Evolutionary conservation across 1,140 invertebrate genomes (phyloP).

Genomic region (Drosophila baimaii): DNA sequence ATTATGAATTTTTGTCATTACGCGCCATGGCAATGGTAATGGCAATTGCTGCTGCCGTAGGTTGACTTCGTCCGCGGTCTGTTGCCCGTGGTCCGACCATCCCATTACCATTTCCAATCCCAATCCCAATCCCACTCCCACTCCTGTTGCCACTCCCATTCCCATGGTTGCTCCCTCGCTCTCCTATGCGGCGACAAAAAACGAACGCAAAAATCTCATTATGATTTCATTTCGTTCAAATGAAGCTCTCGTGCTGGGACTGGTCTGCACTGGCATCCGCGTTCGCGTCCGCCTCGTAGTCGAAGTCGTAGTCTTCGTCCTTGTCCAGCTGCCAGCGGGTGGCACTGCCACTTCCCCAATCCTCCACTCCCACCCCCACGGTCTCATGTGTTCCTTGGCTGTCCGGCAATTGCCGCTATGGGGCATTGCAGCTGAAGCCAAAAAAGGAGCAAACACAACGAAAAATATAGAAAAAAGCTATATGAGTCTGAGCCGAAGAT

Average conservation of each 20-base stretch:
- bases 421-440: slow-evolving; percentile 37
- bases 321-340: slow-evolving; percentile 52
- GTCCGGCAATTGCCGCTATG: slow-evolving; percentile 71
- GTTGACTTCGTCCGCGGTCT: slow-evolving; percentile 4
- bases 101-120: slow-evolving; percentile 27
- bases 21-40: slow-evolving; percentile 64
- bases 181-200: slow-evolving; percentile 60
- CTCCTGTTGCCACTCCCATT: neutral
- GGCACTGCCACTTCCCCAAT: slow-evolving; percentile 9
- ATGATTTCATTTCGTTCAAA: slow-evolving; percentile 84
- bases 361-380: slow-evolving; percentile 9
- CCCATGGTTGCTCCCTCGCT: too few relatives aligned
- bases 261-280: slow-evolving; percentile 32
- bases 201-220: slow-evolving; percentile 83
- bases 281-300: slow-evolving; percentile 20
- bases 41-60: slow-evolving; percentile 37
- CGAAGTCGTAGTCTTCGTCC: slow-evolving; percentile 18
- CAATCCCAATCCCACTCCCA: slow-evolving; percentile 4
- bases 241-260: slow-evolving; percentile 75
- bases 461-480: neutral
- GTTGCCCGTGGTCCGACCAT: slow-evolving; percentile 2
- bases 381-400: slow-evolving; percentile 70
- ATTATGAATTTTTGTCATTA: slow-evolving; percentile 84
- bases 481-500: neutral
- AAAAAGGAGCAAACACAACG: slow-evolving; percentile 40